Base-by-base conservation (phyloP, 2,888 invertebrate species). In the Mermis nigrescens region DNA sequence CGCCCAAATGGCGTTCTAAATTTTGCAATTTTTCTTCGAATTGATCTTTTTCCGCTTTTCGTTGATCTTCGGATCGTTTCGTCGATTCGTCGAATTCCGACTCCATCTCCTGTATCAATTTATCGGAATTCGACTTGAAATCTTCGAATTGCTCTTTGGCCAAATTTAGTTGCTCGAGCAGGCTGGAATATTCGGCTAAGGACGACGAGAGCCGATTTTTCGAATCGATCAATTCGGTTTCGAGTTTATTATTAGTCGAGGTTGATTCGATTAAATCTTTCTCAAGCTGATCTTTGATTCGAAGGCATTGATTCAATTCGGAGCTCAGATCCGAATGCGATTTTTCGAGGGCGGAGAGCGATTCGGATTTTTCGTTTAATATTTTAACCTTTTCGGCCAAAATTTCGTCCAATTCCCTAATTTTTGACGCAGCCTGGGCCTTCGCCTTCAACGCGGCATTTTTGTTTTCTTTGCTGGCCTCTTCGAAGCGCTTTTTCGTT, bases 191-290 rank as follows among this genome's bases (percentile, higher is more conserved):
- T n/a, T n/a, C n/a, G n/a, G n/a, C n/a, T n/a, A n/a, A n/a, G n/a
- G n/a, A n/a, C n/a, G n/a, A 31, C 64, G 64, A 61, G 26, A 53
- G 28, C 7, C 7, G 12, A 22, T 28, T 24, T 53, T 28, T 7
- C 26, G 15, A 28, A 15, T 22, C 4, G 7, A 4, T 12, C 7
- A 53, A 22, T 53, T 53, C 54, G 46, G 29, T 26, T 58, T 70
- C 70, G 55, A 70, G 59, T 31, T 69, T 68, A 45, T 65, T 63
- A 52, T 70, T 68, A 38, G 66, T 63, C n/a, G 67, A 65, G 45
- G 66, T n/a, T n/a, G n/a, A n/a, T n/a, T 38, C 38, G 38, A 38
- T 19, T 19, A 38, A 38, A 38, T 19, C 19, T 38, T 38, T 7
- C 19, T 38, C 19, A 7, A 38, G 19, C 19, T 38, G 12, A 38